Base-by-base conservation (phyloP, 2,113 vertebrate genomes). In the Oreochromis tanganicae region DNA sequence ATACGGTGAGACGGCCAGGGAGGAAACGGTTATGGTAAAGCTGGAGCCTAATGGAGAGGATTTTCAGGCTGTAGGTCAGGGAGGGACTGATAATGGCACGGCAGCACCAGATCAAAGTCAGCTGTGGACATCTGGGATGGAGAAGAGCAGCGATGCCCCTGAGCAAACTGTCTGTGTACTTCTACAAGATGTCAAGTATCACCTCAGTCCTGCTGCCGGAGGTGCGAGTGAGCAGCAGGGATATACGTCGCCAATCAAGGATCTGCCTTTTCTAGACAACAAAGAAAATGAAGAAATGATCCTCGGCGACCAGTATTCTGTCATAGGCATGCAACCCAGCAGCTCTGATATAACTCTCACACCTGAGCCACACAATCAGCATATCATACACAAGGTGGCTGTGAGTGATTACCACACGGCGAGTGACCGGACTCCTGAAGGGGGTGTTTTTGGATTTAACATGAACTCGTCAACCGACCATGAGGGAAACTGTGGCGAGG, bases 11-110 rank as follows among this genome's bases (percentile, higher is more conserved):
- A 13, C 32, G 0, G 19, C 2, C 0, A 24, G 5, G 6, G 90
- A 86, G 17, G 87, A 89, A 7, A n/a, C 56, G 0, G 46, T 93
- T 3, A 63, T n/a, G 73, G 87, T 92, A 3, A 94, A 95, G 68
- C 21, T 91, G 66, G 91, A 94, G 80, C 85, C 87, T 6, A 83
- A 56, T 2, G 38, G 43, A 3, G 88, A 91, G 5, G 85, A 71
- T 5, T 83, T 88, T 17, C 89, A 63, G 12, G 4, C 43, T 32
- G 17, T 52, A 1, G 17, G 61, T 41, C 86, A 81, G 75, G n/a
- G 24, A 1, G 56, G 36, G 6, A 6, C 61, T 2, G 80, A 81
- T 3, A 19, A 24, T 3, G 9, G 16, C 68, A 46, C 57, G 0
- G 63, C 3, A 41, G 78, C 24, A 14, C 2, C 41, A 3, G 81